Evolutionary conservation across 2,888 invertebrate species (phyloP), one percentile per base, ranked within the genome.

Genomic region (Anthophora plumipes): DNA sequence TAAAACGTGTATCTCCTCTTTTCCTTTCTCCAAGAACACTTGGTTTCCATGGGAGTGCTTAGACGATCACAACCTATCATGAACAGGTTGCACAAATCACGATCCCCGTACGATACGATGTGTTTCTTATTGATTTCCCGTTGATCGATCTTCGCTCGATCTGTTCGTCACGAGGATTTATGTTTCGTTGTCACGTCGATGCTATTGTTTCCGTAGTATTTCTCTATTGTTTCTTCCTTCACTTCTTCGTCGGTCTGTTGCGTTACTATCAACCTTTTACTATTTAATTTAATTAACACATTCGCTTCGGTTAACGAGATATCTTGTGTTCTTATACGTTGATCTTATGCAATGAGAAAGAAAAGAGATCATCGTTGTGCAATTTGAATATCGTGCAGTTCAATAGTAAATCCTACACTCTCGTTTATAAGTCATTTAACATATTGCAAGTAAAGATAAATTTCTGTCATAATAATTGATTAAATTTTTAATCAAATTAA

Each of bases 161-260:
- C 66, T 43, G 68, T 76, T 63, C 22, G 50, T 60, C 37, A 14
- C 25, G 12, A 37, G 48, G 39, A 54, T 83, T 59, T 63, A 20
- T 14, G 22, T 69, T 57, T 8, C 17, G 31, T 61, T 70, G 17
- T 60, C 43, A 3, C 5, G 50, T 71, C 31, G 12, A 54, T n/a
- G 54, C 11, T 60, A 54, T 7, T 43, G 67, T 69, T 73, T 69
- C 71, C 60, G 69, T 74, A 73, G 55, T 57, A n/a, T 46, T 72
- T 74, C 66, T 79, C 55, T 66, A 57, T 25, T 50, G 50, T 69
- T 80, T 69, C 63, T 82, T 80, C 59, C 70, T 64, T 78, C 20
- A 20, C 46, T 82, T 77, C 60, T 77, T 68, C 52, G 3, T 37
- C 55, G 71, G 61, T 11, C 0, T 54, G 22, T 64, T 25, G 12